These are phyloP conservation scores for Atherinosoma microstoma DNA, from an alignment of 2,797 vertebrate genomes.

Conservation along the genomic window DNA sequence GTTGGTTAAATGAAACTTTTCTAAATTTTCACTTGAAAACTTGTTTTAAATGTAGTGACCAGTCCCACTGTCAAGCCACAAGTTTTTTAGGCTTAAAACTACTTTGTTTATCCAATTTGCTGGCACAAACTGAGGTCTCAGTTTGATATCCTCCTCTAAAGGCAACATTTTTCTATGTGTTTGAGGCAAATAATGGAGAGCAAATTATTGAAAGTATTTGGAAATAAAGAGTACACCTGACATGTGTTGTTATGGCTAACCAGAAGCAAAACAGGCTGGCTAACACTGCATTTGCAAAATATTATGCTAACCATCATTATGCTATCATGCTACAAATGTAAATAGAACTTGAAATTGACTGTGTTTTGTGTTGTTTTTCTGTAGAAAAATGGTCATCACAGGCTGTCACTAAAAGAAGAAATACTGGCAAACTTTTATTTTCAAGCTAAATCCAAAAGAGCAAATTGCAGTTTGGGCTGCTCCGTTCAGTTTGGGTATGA, in stretches of 20 bases:
- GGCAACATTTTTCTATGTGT: not conserved
- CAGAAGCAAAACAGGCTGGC: not conserved
- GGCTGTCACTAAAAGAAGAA: no score
- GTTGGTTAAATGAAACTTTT: not conserved
- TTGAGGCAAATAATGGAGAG: not conserved
- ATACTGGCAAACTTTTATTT: not conserved
- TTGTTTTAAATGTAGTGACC: not conserved
- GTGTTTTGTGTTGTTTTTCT: not conserved
- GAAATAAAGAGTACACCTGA: not conserved
- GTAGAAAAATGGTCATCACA: no score
- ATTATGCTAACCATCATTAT: not conserved
- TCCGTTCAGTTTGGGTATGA: not conserved
- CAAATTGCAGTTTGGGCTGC: not conserved
- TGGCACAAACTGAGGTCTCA: not conserved
- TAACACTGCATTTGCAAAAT: not conserved
- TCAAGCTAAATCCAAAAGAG: not conserved
- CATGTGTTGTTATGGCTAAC: not conserved
- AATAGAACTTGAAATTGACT: no score
- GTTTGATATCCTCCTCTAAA: not conserved
- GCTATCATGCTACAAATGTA: no score
- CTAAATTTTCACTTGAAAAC: not conserved
- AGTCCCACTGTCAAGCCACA: not conserved
- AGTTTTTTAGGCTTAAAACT: not conserved
- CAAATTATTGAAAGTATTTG: not conserved
- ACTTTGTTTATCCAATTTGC: not conserved